A percentile compares a stretch with the other conserved stretches of the same genome.
Conservation (phyloP, 2,113 vertebrate species). For the Thermophis baileyi region DNA sequence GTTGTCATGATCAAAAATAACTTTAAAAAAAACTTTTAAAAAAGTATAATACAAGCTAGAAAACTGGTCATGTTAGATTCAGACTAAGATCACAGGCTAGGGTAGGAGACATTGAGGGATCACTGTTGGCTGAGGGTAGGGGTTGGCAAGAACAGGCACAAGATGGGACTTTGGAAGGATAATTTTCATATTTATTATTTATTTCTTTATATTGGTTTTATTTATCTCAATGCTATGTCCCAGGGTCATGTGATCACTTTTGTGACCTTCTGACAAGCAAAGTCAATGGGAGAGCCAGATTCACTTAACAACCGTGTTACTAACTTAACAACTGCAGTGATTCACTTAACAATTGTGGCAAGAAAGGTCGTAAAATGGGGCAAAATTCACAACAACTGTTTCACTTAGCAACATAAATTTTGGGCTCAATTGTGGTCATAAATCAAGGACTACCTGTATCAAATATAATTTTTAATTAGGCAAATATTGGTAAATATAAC, state of each 20-base stretch:
- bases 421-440: not conserved
- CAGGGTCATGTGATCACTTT: not conserved
- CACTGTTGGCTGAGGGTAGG: not conserved
- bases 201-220: not conserved
- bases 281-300: not conserved
- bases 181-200: not conserved
- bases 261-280: not conserved
- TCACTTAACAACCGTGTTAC: not conserved
- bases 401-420: not conserved
- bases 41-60: not conserved
- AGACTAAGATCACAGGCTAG: not conserved
- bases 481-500: not conserved
- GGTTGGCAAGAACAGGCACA: not conserved
- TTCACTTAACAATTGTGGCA: not conserved
- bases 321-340: not conserved
- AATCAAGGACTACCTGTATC: not conserved
- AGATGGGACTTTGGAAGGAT: not conserved
- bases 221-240: not conserved
- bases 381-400: not conserved
- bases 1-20: not conserved
- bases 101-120: not conserved
- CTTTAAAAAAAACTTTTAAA: not conserved
- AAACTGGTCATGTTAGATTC: not conserved
- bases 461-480: not conserved
- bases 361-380: not conserved